Evolutionary conservation across 2,797 vertebrate genomes (phyloP).

Genomic region (Alcedo atthis): DNA sequence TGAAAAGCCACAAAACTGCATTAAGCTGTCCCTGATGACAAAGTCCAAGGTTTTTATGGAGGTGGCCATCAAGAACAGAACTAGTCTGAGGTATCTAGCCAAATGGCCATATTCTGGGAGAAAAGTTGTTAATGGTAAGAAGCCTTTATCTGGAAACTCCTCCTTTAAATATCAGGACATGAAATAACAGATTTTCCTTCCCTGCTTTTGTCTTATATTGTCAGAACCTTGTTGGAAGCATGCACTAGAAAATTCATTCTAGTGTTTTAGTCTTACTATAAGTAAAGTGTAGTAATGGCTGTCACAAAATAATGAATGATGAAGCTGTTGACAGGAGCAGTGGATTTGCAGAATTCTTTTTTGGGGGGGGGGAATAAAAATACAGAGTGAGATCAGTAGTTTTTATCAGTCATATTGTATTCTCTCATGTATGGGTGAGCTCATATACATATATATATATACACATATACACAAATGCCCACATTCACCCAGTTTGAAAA

Average conservation of each 20-base stretch:
- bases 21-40: not conserved
- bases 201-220: not conserved
- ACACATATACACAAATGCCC: accelerated
- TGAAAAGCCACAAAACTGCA: not conserved
- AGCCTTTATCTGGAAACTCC: not conserved
- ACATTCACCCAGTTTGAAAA: not conserved
- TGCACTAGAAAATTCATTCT: not conserved
- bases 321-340: not conserved
- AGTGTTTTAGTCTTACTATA: not conserved
- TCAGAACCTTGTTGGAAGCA: not conserved
- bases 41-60: not conserved
- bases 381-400: not conserved
- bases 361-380: not conserved
- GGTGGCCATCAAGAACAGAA: not conserved
- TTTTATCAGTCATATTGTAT: not conserved
- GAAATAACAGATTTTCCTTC: not conserved
- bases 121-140: not conserved
- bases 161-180: not conserved
- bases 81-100: not conserved
- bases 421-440: not conserved
- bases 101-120: not conserved
- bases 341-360: not conserved
- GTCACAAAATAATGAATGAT: not conserved
- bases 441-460: not conserved
- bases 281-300: not conserved